Evolutionary conservation across 2,797 vertebrate genomes (phyloP).

Genomic region (Phoebastria nigripes): DNA sequence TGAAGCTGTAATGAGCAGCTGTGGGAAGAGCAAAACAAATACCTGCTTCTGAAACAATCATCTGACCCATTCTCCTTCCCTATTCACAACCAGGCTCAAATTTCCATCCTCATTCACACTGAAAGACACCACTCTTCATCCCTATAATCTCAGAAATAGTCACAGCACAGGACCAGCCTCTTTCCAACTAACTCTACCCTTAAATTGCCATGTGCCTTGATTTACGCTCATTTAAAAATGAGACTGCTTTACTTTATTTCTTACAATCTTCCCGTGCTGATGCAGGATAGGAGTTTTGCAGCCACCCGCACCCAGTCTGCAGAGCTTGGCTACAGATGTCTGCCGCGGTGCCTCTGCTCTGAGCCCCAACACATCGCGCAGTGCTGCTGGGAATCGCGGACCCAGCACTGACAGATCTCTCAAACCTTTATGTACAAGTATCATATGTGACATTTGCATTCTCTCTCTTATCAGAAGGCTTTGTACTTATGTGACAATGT

Average conservation of each 20-base stretch:
- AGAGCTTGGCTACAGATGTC: neutral
- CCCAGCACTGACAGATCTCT: neutral
- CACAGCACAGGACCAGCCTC: neutral
- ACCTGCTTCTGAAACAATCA: neutral
- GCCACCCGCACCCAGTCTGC: neutral
- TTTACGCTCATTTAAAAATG: neutral
- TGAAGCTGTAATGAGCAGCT: neutral
- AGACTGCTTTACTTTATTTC: neutral
- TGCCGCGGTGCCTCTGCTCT: neutral
- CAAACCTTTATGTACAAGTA: neutral
- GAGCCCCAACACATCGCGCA: neutral
- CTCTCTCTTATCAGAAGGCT: neutral
- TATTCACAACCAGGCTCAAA: neutral
- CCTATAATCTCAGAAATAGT: neutral
- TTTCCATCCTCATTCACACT: neutral
- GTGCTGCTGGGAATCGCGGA: neutral
- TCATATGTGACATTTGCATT: neutral
- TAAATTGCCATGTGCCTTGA: neutral
- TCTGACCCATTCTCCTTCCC: neutral
- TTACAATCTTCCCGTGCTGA: neutral
- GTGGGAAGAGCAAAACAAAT: neutral
- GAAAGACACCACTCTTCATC: neutral
- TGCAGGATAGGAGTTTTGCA: neutral
- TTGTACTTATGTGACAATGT: neutral
- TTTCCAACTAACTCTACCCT: neutral